Conservation (phyloP, 2,113 vertebrate species). For the Zingel zingel region DNA sequence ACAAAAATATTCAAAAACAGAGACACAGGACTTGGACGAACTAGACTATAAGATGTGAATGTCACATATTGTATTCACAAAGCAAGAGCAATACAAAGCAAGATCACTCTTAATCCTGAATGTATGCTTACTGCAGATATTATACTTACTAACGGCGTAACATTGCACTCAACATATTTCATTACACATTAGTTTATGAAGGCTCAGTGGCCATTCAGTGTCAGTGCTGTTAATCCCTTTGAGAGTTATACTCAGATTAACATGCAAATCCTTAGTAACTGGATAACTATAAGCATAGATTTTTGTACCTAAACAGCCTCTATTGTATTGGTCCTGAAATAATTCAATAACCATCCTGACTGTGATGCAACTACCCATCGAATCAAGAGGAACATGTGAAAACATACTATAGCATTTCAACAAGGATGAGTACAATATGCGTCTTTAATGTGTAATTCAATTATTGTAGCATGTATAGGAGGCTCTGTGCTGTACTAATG, state of each 20-base stretch:
- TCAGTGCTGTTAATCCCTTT: constrained; percentile 53
- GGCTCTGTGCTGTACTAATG: constrained; percentile 10
- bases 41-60: constrained; percentile 23
- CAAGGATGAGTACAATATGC: background rate
- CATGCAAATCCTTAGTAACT: constrained; percentile 51
- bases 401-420: background rate
- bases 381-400: background rate
- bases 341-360: background rate
- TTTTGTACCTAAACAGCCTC: constrained; percentile 14
- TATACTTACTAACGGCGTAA: constrained; percentile 15
- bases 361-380: background rate
- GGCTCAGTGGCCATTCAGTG: constrained; percentile 41
- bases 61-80: constrained; percentile 18
- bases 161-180: constrained; percentile 24
- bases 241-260: constrained; percentile 47
- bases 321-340: constrained; percentile 3
- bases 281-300: constrained; percentile 10
- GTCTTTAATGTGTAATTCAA: background rate
- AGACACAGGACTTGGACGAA: constrained; percentile 34
- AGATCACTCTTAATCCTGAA: constrained; percentile 46
- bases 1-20: constrained; percentile 42
- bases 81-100: constrained; percentile 13
- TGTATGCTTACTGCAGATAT: constrained; percentile 37
- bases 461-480: constrained; percentile 2
- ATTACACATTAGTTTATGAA: constrained; percentile 21